These are phyloP conservation scores for Nanger granti DNA, from an alignment of 2,113 vertebrate genomes.

Conservation along the genomic window DNA sequence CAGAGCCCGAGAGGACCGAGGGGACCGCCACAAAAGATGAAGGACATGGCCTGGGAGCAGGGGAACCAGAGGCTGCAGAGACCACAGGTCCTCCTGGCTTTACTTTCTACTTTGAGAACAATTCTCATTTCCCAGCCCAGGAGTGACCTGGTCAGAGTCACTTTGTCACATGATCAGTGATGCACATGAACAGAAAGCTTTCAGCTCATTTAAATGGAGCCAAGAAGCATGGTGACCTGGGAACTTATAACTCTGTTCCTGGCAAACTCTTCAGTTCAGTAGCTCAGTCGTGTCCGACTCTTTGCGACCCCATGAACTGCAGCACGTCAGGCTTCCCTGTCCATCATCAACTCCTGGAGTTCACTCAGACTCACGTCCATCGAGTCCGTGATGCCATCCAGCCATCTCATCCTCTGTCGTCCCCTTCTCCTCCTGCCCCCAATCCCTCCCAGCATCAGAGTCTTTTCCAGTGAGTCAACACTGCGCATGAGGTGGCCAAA, in stretches of 20 bases:
- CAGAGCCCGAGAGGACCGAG: background rate
- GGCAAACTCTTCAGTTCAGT: background rate
- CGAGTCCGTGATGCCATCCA: too few relatives aligned
- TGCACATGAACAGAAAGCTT: background rate
- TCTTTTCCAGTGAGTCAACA: too few relatives aligned
- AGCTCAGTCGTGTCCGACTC: too few relatives aligned
- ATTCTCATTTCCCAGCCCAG: background rate
- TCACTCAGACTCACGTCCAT: too few relatives aligned
- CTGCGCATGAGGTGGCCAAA: too few relatives aligned
- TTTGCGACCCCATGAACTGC: too few relatives aligned
- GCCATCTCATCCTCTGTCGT: too few relatives aligned
- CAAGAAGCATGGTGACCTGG: background rate
- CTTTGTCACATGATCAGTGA: background rate
- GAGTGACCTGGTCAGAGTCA: background rate
- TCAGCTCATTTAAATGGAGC: background rate
- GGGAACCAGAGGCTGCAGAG: background rate
- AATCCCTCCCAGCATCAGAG: too few relatives aligned
- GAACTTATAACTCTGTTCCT: background rate
- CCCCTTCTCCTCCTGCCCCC: too few relatives aligned
- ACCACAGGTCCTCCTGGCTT: background rate
- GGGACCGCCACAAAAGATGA: background rate
- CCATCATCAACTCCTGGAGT: too few relatives aligned
- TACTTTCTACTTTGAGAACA: too few relatives aligned
- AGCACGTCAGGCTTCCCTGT: too few relatives aligned
- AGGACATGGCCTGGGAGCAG: fast-evolving